Conservation (phyloP, 2,797 vertebrate species). For the Odontamblyopus lacepedii region DNA sequence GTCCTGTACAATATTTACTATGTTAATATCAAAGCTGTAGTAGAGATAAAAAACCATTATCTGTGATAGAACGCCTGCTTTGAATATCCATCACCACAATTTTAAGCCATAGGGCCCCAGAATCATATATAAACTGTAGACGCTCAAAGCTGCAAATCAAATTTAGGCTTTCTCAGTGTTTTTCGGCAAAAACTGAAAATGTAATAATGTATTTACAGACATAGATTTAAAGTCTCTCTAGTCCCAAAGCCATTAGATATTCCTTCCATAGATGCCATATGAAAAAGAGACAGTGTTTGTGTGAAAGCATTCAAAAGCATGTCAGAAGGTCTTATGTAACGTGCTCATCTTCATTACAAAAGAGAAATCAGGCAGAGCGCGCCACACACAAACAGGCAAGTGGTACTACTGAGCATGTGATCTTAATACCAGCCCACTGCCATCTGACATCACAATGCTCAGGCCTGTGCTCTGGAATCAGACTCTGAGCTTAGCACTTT, state of each 20-base stretch:
- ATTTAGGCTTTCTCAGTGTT: too few species aligned
- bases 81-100: too few species aligned
- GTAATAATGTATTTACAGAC: neutral
- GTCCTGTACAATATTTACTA: too few species aligned
- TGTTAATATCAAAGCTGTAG: too few species aligned
- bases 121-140: too few species aligned
- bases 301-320: neutral
- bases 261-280: neutral
- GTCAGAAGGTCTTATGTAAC: constrained; percentile 6
- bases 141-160: too few species aligned
- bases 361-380: neutral
- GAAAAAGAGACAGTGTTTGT: neutral
- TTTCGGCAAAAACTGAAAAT: too few species aligned
- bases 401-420: neutral
- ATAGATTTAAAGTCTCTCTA: neutral
- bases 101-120: too few species aligned
- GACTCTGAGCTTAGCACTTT: neutral
- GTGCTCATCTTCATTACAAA: constrained; percentile 3
- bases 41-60: too few species aligned
- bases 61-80: too few species aligned
- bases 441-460: constrained; percentile 1
- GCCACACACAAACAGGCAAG: neutral
- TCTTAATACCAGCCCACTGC: constrained; percentile 7
- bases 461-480: neutral
- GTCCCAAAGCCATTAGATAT: neutral